These are phyloP conservation scores for Otus scops DNA, from an alignment of 2,797 vertebrate genomes.

Conservation along the genomic window DNA sequence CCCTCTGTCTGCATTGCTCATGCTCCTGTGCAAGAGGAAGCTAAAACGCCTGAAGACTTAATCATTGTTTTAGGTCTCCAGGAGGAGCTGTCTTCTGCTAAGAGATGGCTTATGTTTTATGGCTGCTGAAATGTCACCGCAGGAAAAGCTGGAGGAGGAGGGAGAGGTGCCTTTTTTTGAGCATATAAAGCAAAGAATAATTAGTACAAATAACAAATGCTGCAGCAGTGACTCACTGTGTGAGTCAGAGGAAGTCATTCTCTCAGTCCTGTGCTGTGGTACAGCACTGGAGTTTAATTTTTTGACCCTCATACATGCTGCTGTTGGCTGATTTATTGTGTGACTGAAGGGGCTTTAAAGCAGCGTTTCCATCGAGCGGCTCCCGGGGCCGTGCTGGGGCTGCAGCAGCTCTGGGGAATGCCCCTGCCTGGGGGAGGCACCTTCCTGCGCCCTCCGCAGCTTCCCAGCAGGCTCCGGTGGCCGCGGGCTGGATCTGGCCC, in stretches of 20 bases:
- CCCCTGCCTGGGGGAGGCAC: not conserved
- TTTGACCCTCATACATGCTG: not conserved
- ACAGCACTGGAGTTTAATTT: not conserved
- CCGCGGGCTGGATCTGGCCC: not conserved
- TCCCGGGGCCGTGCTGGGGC: not conserved
- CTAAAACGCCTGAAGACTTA: not conserved
- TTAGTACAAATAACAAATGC: conserved; percentile 39
- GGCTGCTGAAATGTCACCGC: conserved; percentile 27
- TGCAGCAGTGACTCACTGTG: conserved; percentile 31
- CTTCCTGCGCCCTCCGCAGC: rapidly evolving
- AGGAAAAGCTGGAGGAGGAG: conserved; percentile 48
- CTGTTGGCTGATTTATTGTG: not conserved
- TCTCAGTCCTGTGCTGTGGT: not conserved
- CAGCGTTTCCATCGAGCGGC: not conserved
- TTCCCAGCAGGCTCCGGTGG: not conserved
- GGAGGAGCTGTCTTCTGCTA: not conserved
- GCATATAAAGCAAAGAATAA: conserved; percentile 43
- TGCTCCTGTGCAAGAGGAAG: not conserved
- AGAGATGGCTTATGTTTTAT: not conserved
- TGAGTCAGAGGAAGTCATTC: conserved; percentile 61
- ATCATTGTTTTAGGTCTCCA: not conserved
- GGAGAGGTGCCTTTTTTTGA: conserved; percentile 59
- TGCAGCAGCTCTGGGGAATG: not conserved
- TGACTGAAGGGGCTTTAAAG: not conserved
- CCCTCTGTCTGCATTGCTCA: not conserved